Base-by-base conservation (phyloP, 2,888 invertebrate species). In the Argyra leucocephala region DNA sequence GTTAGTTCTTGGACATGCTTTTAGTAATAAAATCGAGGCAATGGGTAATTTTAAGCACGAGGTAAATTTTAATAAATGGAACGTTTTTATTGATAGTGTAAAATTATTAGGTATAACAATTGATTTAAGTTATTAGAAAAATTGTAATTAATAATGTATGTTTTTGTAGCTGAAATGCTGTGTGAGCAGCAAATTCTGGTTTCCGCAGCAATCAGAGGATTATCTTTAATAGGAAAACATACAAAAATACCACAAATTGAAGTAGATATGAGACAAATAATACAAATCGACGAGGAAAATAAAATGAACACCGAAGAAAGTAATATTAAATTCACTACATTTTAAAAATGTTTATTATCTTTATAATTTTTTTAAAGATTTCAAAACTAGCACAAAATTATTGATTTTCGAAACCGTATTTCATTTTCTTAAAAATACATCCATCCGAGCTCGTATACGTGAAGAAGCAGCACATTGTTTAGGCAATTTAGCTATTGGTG, bases 401-500 rank as follows among this genome's bases (percentile, higher is more conserved):
- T 82, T 85, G 9, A 80, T 93, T 22, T 86, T 91, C 9, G 86
- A 88, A 31, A 84, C 84, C 21, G 81, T 95, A 61, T 84, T 90
- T 69, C 85, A 84, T 63, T 83, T 91, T 36, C 83, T 92, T 66
- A 87, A 85, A n/a, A 89, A 88, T 73, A 81, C 83, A 0, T 90
- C 90, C 72, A 78, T 86, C 10, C 84, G 86, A 21, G 84, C 87
- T 0, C 91, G 89, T 79, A 85, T 90, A 60, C 82, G 87, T 69
- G 93, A 93, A 76, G 87, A 86, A 72, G 88, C 92, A 36, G 86
- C 90, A 6, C 84, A 84, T 70, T 86, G 91, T 64, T 78, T 92
- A 57, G 94, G 94, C 0, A 82, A 88, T 71, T 76, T 95, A 70
- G 93, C 93, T 73, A 86, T 93, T 63, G 94, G 94, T 0, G 93